These are phyloP conservation scores for Acrobasis repandana DNA, from an alignment of 2,888 invertebrate genomes.

Conservation along the genomic window DNA sequence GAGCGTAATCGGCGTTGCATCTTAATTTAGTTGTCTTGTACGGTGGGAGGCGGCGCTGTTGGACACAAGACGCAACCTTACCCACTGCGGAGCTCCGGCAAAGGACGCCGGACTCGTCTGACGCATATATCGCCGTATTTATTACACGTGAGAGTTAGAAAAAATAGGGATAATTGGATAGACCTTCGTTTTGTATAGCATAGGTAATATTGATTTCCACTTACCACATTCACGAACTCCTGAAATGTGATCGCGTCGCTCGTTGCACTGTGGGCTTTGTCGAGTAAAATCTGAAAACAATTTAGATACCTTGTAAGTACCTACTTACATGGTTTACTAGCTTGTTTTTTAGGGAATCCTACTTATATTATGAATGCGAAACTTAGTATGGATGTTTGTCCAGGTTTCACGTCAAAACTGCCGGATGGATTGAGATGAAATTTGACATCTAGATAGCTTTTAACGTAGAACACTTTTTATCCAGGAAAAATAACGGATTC, in stretches of 20 bases:
- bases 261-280: slow-evolving; percentile 87
- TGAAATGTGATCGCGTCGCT: slow-evolving; percentile 94
- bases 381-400: too few species aligned
- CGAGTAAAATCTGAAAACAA: slow-evolving; percentile 82
- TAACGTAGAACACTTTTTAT: too few species aligned
- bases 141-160: slow-evolving; percentile 50
- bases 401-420: too few species aligned
- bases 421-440: too few species aligned
- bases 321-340: too few species aligned
- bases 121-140: slow-evolving; percentile 56
- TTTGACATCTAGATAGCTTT: too few species aligned
- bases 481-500: too few species aligned
- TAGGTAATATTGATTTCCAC: slow-evolving; percentile 57
- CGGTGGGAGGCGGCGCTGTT: slow-evolving; percentile 61
- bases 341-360: too few species aligned
- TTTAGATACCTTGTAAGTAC: slow-evolving; percentile 8
- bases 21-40: slow-evolving; percentile 82
- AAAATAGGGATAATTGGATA: slow-evolving; percentile 48
- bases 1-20: slow-evolving; percentile 76
- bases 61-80: slow-evolving; percentile 52
- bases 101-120: slow-evolving; percentile 49
- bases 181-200: slow-evolving; percentile 16
- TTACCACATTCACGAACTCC: slow-evolving; percentile 97
- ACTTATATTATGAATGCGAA: too few species aligned
- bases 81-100: slow-evolving; percentile 53